These are phyloP conservation scores for Haplochromis vanheusdeni DNA, from an alignment of 2,113 vertebrate genomes.

Conservation along the genomic window DNA sequence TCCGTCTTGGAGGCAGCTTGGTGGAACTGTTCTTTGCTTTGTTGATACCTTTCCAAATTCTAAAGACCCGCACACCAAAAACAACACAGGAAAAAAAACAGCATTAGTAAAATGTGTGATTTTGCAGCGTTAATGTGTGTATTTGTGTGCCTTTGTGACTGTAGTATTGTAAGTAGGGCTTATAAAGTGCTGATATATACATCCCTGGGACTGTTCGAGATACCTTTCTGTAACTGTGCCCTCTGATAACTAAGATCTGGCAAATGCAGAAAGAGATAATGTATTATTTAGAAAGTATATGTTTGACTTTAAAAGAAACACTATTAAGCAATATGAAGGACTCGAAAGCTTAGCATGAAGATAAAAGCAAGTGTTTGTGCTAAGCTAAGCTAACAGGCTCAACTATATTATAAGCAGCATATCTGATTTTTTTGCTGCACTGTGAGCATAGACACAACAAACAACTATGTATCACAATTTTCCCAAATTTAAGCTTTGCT, in stretches of 20 bases:
- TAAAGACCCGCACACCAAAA: slow-evolving; percentile 56
- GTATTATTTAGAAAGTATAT: neutral
- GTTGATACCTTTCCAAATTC: slow-evolving; percentile 81
- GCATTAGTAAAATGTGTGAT: neutral
- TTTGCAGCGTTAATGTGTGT: neutral
- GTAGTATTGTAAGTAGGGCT: neutral
- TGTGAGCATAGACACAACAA: neutral
- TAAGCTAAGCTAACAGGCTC: neutral
- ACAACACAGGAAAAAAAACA: neutral
- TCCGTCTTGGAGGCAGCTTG: slow-evolving; percentile 79
- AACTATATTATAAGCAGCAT: neutral
- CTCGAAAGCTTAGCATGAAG: neutral
- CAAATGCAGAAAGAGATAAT: neutral
- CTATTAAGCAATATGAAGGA: neutral
- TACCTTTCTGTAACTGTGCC: neutral
- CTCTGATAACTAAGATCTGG: neutral
- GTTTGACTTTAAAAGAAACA: neutral
- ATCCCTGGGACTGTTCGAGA: neutral
- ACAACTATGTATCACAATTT: neutral
- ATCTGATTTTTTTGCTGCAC: neutral
- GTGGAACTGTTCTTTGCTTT: slow-evolving; percentile 82
- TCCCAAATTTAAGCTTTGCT: neutral
- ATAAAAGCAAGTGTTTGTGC: neutral
- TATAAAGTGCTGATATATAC: neutral
- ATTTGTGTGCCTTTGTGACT: neutral